Evolutionary conservation across 2,888 invertebrate species (phyloP), one percentile per base, ranked within the genome.

Genomic region (Gymnocheta viridis): DNA sequence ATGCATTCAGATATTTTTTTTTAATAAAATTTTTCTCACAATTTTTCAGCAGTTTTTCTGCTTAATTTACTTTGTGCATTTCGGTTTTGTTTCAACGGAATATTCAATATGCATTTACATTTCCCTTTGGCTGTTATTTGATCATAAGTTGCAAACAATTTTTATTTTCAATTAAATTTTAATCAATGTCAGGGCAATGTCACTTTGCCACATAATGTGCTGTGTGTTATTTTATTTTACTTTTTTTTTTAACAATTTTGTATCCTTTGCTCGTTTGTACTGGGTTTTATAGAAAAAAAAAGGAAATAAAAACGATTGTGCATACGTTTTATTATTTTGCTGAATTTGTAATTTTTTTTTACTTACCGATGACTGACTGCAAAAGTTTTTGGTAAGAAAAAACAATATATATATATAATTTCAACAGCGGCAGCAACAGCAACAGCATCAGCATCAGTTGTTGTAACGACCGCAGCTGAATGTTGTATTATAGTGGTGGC

Each of bases 91-190:
- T 72, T 38, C 47, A 79, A 72, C 27, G 47, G 35, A 64, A 72
- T 72, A 79, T 79, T 64, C 72, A 72, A 64, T 72, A 32, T 70
- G 27, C 62, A 72, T 60, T 54, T 47, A 47, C 24, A 54, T 62
- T 35, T 72, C 64, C 64, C 79, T 72, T 72, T 54, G 38, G 72
- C 79, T 66, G 64, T 72, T 79, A 56, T 79, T 79, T 58, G 76
- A 80, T 72, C 80, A 77, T 69, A 78, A 78, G 81, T 84, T 74
- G 54, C 70, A 64, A 64, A 72, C 35, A 78, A 73, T 78, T 84
- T 84, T 77, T 82, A 86, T 86, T 85, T 86, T 87, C 86, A 87
- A 87, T 87, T 87, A 87, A 87, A 86, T 85, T 87, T 86, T 87
- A 85, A 87, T 86, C 86, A 84, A 81, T 78, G 84, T 84, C 84